Evolutionary conservation across 2,888 invertebrate genomes (phyloP).

Genomic region (Caenorhabditis sp.): DNA sequence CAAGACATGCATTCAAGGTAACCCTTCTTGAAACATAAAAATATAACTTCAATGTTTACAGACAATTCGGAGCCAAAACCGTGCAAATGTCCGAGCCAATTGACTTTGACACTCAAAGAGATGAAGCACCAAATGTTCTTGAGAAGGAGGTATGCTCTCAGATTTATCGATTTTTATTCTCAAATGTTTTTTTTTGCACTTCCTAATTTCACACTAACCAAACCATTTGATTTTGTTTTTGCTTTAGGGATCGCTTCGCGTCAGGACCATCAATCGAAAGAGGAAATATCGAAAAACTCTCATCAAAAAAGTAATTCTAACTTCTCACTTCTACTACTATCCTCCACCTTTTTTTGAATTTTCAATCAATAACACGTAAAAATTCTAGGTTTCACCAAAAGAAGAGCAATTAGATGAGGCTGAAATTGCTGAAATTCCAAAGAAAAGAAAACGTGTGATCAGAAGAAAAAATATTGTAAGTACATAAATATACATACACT

Average conservation of each 20-base stretch:
- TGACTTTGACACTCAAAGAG: constrained; percentile 32
- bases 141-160: constrained; percentile 35
- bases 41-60: not conserved
- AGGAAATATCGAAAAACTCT: constrained; percentile 28
- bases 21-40: not conserved
- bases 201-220: constrained; percentile 5
- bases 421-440: constrained; percentile 1
- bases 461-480: not conserved
- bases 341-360: not conserved
- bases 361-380: not conserved
- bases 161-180: no score
- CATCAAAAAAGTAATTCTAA: constrained; percentile 18
- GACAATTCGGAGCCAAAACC: constrained; percentile 38
- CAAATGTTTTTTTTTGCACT: no score
- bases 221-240: constrained; percentile 2
- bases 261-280: constrained; percentile 32
- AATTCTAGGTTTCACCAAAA: constrained; percentile 10
- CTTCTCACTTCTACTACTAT: constrained; percentile 2
- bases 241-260: constrained; percentile 32
- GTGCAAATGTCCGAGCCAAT: constrained; percentile 39
- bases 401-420: constrained; percentile 22
- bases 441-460: constrained; percentile 5
- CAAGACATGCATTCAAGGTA: constrained; percentile 29
- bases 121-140: constrained; percentile 26
- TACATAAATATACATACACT: not conserved